A percentile compares a stretch with the other conserved stretches of the same genome.
These are phyloP conservation scores for Chlamydotis undulata DNA, from an alignment of 2,113 vertebrate genomes.

Conservation along the genomic window DNA sequence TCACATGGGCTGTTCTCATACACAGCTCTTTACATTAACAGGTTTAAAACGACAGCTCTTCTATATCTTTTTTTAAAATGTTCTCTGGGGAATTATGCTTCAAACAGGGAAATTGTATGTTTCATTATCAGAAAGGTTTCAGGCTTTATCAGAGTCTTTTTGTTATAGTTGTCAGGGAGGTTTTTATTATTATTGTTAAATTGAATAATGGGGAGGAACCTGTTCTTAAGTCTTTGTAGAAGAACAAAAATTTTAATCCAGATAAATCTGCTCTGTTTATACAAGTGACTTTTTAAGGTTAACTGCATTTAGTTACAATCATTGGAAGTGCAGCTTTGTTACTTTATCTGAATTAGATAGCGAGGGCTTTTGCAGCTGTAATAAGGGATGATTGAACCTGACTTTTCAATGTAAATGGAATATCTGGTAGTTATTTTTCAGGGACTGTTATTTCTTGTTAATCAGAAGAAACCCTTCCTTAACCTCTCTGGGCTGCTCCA, in stretches of 20 bases:
- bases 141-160: constrained; percentile 43
- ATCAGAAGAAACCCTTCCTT: not conserved
- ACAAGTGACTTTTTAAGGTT: constrained; percentile 41
- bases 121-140: constrained; percentile 53
- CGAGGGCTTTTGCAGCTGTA: not conserved
- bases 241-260: constrained; percentile 12
- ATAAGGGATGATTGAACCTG: not conserved
- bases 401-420: not conserved
- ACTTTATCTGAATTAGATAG: not conserved
- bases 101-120: constrained; percentile 49
- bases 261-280: constrained; percentile 12
- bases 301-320: constrained; percentile 3
- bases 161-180: constrained; percentile 55
- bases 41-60: not conserved
- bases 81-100: constrained; percentile 33
- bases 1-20: not conserved
- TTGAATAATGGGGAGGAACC: constrained; percentile 57
- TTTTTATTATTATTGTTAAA: constrained; percentile 64
- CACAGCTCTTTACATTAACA: not conserved
- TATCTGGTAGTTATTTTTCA: not conserved
- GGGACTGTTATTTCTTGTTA: not conserved
- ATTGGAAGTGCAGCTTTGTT: not conserved
- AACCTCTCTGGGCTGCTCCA: not conserved
- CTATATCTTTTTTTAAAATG: not conserved
- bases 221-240: constrained; percentile 11